phyloP scores from a whole-genome alignment of 2,888 invertebrate genomes.

The Catocala nupta region DNA sequence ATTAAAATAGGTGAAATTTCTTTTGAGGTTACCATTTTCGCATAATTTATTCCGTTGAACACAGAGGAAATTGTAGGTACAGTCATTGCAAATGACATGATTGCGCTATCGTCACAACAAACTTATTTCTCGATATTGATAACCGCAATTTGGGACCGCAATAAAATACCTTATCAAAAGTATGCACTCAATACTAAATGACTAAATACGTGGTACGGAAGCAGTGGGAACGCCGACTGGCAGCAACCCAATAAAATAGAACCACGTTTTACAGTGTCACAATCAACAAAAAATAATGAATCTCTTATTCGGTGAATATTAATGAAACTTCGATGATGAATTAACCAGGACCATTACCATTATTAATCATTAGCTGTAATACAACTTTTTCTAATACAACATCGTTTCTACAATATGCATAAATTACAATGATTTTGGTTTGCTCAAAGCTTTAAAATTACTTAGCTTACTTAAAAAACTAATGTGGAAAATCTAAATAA shows the following conservation, averaged over 20 bases:
- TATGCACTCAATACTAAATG: background rate
- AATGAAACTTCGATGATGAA: no score
- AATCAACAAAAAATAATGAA: background rate
- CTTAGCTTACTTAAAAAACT: no score
- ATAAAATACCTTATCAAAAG: conserved; percentile 1
- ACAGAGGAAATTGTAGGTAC: background rate
- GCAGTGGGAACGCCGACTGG: conserved; percentile 9
- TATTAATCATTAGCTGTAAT: no score
- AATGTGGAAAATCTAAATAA: no score
- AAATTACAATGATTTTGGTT: no score
- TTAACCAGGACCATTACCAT: no score
- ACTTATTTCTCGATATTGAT: conserved; percentile 18
- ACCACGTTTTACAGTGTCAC: background rate
- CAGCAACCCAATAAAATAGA: conserved; percentile 42
- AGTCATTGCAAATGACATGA: background rate
- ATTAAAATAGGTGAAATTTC: background rate
- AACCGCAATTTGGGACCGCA: conserved; percentile 15
- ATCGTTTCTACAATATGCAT: no score
- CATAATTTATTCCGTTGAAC: background rate
- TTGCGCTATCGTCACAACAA: background rate
- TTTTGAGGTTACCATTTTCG: background rate
- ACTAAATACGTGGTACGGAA: background rate
- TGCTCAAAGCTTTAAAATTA: no score
- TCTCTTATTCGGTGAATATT: no score
- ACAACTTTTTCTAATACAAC: no score